Percentiles rank a stretch among this genome's conserved stretches.
These are phyloP conservation scores for Pyralis farinalis DNA, from an alignment of 2,888 invertebrate genomes.

Conservation along the genomic window DNA sequence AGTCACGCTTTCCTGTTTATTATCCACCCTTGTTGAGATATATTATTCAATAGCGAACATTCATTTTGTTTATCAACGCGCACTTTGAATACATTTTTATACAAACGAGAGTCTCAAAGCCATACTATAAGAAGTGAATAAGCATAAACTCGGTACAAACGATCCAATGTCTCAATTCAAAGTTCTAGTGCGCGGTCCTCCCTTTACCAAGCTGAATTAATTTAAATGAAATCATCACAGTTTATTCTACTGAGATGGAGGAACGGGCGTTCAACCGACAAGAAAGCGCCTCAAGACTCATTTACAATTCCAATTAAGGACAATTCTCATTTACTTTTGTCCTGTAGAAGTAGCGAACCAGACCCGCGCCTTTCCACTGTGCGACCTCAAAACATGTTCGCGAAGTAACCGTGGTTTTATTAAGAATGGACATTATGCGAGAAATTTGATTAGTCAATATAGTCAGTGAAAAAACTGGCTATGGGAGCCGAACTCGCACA, in stretches of 20 bases:
- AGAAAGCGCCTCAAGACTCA: constrained; percentile 74
- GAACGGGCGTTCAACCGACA: constrained; percentile 66
- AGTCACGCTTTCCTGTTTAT: too few relatives aligned
- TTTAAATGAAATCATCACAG: constrained; percentile 77
- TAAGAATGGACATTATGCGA: background rate
- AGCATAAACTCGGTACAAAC: constrained; percentile 40
- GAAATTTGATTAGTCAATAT: background rate
- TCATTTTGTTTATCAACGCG: too few relatives aligned
- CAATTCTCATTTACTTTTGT: constrained; percentile 76
- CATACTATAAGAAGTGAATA: constrained; percentile 12
- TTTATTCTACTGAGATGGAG: constrained; percentile 71
- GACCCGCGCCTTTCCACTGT: constrained; percentile 36
- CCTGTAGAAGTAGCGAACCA: constrained; percentile 63
- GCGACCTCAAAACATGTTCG: constrained; percentile 23
- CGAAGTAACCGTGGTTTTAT: too few relatives aligned
- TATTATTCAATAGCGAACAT: too few relatives aligned
- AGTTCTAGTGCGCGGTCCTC: constrained; percentile 42
- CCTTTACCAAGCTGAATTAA: constrained; percentile 52
- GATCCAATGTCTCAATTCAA: constrained; percentile 50
- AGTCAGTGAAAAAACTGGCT: background rate
- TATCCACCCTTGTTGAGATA: too few relatives aligned
- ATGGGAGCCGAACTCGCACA: too few relatives aligned
- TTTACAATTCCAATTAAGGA: constrained; percentile 78
- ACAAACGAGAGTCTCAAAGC: background rate
- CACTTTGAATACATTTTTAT: background rate